Evolutionary conservation across 2,113 vertebrate species (phyloP).

Genomic region (Cricetomys ansorgei): DNA sequence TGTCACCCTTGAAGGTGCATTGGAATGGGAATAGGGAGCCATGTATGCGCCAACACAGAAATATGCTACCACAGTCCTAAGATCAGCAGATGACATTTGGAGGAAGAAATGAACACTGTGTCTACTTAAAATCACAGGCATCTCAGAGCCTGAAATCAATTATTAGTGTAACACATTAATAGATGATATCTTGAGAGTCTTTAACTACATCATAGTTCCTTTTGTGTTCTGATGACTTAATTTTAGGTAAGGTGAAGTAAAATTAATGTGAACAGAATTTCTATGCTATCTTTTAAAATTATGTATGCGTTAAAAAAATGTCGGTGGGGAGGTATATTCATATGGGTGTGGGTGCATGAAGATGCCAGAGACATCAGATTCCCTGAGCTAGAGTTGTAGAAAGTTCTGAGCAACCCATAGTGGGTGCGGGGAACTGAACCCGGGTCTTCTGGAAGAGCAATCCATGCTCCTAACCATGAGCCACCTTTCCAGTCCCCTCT

Average conservation of each 20-base stretch:
- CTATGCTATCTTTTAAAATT: neutral
- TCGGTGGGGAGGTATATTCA: neutral
- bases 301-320: neutral
- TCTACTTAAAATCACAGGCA: neutral
- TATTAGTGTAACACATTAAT: neutral
- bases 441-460: neutral
- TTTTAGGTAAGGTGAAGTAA: neutral
- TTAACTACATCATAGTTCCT: neutral
- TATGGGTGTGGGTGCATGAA: neutral
- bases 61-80: fast-evolving
- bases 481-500: neutral
- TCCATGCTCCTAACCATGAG: neutral
- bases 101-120: neutral
- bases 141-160: neutral
- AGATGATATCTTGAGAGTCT: neutral
- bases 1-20: neutral
- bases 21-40: neutral
- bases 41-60: neutral
- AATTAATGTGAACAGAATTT: neutral
- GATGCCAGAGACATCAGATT: neutral
- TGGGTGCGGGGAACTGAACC: neutral
- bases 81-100: neutral
- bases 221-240: neutral
- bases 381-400: neutral
- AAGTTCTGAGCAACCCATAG: neutral